Evolutionary conservation across 2,113 vertebrate genomes (phyloP).

Genomic region (Proteles cristata): DNA sequence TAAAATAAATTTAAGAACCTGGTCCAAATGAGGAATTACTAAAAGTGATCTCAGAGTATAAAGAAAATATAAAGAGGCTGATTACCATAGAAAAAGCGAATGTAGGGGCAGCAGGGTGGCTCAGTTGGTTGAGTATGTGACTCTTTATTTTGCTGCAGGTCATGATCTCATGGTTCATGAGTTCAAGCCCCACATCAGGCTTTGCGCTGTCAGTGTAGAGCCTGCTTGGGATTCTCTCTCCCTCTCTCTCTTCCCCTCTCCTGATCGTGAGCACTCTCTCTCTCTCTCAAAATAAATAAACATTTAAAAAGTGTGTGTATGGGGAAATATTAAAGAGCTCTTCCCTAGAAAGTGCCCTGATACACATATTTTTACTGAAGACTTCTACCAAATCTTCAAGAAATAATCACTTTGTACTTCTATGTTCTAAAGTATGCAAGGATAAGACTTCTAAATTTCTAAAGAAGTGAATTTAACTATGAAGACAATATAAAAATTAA

Average conservation of each 20-base stretch:
- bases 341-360: not conserved
- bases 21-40: not conserved
- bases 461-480: not conserved
- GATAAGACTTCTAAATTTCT: not conserved
- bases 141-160: too few species aligned
- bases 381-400: not conserved
- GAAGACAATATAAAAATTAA: not conserved
- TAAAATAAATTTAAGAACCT: not conserved
- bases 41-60: not conserved
- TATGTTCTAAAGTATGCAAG: not conserved
- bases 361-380: not conserved
- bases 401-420: not conserved
- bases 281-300: too few species aligned
- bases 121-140: too few species aligned
- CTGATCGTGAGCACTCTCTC: too few species aligned
- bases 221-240: too few species aligned
- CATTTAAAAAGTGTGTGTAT: not conserved
- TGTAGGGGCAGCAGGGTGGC: too few species aligned
- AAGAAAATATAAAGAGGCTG: not conserved
- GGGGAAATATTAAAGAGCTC: not conserved
- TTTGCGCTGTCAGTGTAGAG: too few species aligned
- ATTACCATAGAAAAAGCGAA: not conserved
- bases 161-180: too few species aligned
- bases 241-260: too few species aligned
- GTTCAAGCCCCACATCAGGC: too few species aligned